Evolutionary conservation across 1,140 invertebrate genomes (phyloP).

Genomic region (Drosophila mojavensis): DNA sequence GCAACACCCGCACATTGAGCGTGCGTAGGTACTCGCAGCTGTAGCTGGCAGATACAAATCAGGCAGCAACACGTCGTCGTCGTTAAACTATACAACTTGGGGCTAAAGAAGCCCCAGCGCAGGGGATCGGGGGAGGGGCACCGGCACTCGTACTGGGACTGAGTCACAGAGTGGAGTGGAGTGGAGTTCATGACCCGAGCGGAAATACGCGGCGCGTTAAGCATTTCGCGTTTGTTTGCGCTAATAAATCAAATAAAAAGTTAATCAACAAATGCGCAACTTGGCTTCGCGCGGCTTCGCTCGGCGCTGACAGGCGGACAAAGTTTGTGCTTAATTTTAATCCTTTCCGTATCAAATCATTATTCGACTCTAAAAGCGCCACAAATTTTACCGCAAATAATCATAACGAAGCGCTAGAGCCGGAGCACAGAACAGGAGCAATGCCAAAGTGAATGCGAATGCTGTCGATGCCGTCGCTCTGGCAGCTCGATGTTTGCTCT

Average conservation of each 20-base stretch:
- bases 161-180: conserved; percentile 19
- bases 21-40: conserved; percentile 48
- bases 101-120: conserved; percentile 46
- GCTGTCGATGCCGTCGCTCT: conserved; percentile 19
- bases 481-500: conserved; percentile 33
- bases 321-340: conserved; percentile 81
- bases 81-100: conserved; percentile 74
- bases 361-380: conserved; percentile 59
- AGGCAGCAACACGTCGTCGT: conserved; percentile 73
- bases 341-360: conserved; percentile 82
- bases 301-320: conserved; percentile 41
- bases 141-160: background rate
- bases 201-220: conserved; percentile 49
- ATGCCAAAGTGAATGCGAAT: background rate
- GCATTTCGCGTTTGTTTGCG: conserved; percentile 60
- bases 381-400: conserved; percentile 82
- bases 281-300: conserved; percentile 6
- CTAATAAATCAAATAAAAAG: conserved; percentile 80
- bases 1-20: conserved; percentile 67
- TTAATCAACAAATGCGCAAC: conserved; percentile 75
- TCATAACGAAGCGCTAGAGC: conserved; percentile 74
- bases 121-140: background rate
- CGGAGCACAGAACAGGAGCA: background rate
- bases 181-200: conserved; percentile 66
- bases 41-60: conserved; percentile 67